Percentiles rank a stretch among this genome's conserved stretches.
Evolutionary conservation across 1,140 invertebrate species (phyloP).

Genomic region (Pseudomyrmex gracilis): DNA sequence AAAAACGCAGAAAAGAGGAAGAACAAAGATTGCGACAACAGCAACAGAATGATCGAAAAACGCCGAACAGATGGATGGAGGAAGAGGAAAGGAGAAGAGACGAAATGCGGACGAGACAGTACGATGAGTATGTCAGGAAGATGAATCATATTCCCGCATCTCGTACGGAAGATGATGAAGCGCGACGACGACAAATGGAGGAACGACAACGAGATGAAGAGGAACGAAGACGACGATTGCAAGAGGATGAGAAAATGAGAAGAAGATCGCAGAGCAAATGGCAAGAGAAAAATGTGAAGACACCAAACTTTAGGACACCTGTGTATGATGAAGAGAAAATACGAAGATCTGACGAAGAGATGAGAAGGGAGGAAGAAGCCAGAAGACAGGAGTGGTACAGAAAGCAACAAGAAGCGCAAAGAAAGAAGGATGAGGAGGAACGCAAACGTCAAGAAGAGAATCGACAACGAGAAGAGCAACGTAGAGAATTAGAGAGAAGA

Average conservation of each 20-base stretch:
- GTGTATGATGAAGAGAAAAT: slow-evolving; percentile 1
- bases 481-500: slow-evolving; percentile 46
- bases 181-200: slow-evolving; percentile 13
- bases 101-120: slow-evolving; percentile 18
- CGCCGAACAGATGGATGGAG: slow-evolving; percentile 10
- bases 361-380: slow-evolving; percentile 7
- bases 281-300: not conserved
- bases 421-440: slow-evolving; percentile 13
- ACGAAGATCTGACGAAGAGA: not conserved
- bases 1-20: slow-evolving; percentile 41
- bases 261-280: not conserved
- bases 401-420: slow-evolving; percentile 2
- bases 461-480: slow-evolving; percentile 42
- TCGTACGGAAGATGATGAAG: slow-evolving; percentile 10
- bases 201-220: slow-evolving; percentile 36
- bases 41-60: slow-evolving; percentile 23
- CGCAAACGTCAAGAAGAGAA: slow-evolving; percentile 23
- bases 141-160: not conserved
- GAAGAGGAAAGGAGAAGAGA: slow-evolving; percentile 31
- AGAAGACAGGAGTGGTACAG: slow-evolving; percentile 14
- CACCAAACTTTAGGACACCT: not conserved
- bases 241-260: slow-evolving; percentile 27
- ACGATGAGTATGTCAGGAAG: slow-evolving; percentile 16
- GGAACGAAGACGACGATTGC: slow-evolving; percentile 27
- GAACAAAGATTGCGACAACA: slow-evolving; percentile 34